These are phyloP conservation scores for Anableps anableps DNA, from an alignment of 2,797 vertebrate genomes.

Conservation along the genomic window DNA sequence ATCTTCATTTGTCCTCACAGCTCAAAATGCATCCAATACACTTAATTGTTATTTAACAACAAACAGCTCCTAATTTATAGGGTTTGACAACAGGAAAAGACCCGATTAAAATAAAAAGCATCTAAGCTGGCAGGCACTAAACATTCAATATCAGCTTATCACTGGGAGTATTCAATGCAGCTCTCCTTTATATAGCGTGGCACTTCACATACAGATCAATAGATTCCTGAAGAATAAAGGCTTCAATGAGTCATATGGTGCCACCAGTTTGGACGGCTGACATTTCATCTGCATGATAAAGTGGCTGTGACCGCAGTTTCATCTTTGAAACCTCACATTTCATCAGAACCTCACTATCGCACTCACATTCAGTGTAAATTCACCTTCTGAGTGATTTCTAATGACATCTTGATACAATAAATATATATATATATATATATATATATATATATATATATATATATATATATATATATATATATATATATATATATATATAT, in stretches of 20 bases:
- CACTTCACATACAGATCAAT: slow-evolving; percentile 58
- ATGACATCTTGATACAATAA: slow-evolving; percentile 37
- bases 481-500: too few relatives aligned
- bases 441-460: too few relatives aligned
- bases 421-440: too few relatives aligned
- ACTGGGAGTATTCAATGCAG: background rate
- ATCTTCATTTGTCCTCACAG: slow-evolving; percentile 44
- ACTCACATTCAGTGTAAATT: slow-evolving; percentile 27
- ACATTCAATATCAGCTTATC: slow-evolving; percentile 29
- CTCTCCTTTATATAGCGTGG: slow-evolving; percentile 7
- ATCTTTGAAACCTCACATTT: slow-evolving; percentile 32
- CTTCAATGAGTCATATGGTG: slow-evolving; percentile 46
- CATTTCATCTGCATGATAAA: slow-evolving; percentile 54
- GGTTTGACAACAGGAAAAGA: slow-evolving; percentile 31
- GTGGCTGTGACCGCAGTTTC: slow-evolving; percentile 22
- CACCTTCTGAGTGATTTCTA: slow-evolving; percentile 35
- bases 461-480: too few relatives aligned
- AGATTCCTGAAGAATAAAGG: slow-evolving; percentile 39
- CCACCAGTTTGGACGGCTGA: slow-evolving; percentile 15
- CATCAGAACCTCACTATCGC: slow-evolving; percentile 35
- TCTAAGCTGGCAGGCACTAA: slow-evolving; percentile 21
- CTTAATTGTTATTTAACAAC: slow-evolving; percentile 19
- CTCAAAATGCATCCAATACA: slow-evolving; percentile 19
- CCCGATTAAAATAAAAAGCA: slow-evolving; percentile 19
- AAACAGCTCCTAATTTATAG: slow-evolving; percentile 31